Evolutionary conservation across 2,797 vertebrate genomes (phyloP), one percentile per base, ranked within the genome.

Genomic region (Lophotriccus pileatus): DNA sequence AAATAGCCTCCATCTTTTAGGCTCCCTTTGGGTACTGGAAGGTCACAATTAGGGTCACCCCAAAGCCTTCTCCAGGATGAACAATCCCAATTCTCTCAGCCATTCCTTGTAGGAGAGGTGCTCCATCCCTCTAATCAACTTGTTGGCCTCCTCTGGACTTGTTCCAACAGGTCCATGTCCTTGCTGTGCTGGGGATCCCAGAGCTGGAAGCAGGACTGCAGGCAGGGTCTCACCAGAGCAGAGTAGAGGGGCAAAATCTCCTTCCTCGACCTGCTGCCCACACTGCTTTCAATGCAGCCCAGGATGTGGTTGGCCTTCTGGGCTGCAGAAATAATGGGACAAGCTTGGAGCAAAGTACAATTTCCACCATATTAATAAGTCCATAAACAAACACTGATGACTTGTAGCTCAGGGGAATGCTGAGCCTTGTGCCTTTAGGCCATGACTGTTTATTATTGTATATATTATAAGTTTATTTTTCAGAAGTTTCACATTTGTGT

Each of bases 361-460:
- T 23, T 69, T 36, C 23, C 21, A n/a, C 8, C 8, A 0, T 8
- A 11, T 22, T 23, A 14, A 5, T 3, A 13, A 56, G 17, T 27
- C 32, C 18, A 3, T 72, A 21, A 70, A 34, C 12, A 37, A 62
- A 36, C 18, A 4, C 6, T 18, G 16, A 9, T 15, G 30, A 14
- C 28, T 44, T 13, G 25, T 22, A 25, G 20, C 8, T 37, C 52
- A 27, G 27, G 4, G 7, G 8, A 18, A 0, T 24, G 2, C n/a
- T 66, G 15, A 36, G 30, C n/a, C 15, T 41, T 8, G 0, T 25
- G 24, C 34, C 5, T 6, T 6, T 14, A 70, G 7, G 12, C 30
- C 3, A 0, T 21, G 5, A 10, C 10, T 39, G 37, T 8, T 55
- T 19, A 28, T 28, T 50, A 50, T 28, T 50, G 18, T 52, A 52